Evolutionary conservation across 2,797 vertebrate genomes (phyloP), one percentile per base, ranked within the genome.

Genomic region (Masticophis lateralis): DNA sequence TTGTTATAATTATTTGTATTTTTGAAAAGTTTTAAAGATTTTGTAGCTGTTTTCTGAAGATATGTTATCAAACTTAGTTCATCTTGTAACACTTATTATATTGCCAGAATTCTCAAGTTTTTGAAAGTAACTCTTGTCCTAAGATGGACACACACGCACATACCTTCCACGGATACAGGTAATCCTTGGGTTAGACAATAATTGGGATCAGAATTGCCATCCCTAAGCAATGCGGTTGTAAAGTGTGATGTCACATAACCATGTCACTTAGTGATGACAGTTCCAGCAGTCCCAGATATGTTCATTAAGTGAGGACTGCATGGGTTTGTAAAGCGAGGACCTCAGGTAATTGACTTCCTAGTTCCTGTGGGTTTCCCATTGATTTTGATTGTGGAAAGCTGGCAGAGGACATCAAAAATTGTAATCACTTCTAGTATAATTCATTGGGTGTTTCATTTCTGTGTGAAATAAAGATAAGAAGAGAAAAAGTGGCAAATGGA

Each of bases 381-480:
- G 37, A 43, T 8, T 79, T 79, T 79, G 74, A 43, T 79, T 79
- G 74, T 79, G 74, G 37, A 18, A 43, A 79, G 3, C 37, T 22
- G 74, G 37, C 37, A 47, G 74, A 43, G 74, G 37, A 22, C 18
- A 22, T 79, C 1, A 8, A 16, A 79, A 43, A 43, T 79, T 43
- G 9, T 20, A 43, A 79, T 79, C 43, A 83, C 74, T 25, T 25
- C 91, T 94, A 11, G 3, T 92, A 83, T 83, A 28, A 86, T 63
- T 56, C 91, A 60, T 57, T 93, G 28, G 90, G 91, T 20, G 18
- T 88, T 43, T 32, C 91, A 92, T 94, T 83, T 90, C 47, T 93
- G 43, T 56, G 95, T 95, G 90, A 93, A 94, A 90, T 89, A 28
- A 63, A 2, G 59, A 27, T 90, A 90, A 5, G 86, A 90, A 86